phyloP scores from a whole-genome alignment of 2,113 vertebrate genomes.

The Amphiprion ocellaris region DNA sequence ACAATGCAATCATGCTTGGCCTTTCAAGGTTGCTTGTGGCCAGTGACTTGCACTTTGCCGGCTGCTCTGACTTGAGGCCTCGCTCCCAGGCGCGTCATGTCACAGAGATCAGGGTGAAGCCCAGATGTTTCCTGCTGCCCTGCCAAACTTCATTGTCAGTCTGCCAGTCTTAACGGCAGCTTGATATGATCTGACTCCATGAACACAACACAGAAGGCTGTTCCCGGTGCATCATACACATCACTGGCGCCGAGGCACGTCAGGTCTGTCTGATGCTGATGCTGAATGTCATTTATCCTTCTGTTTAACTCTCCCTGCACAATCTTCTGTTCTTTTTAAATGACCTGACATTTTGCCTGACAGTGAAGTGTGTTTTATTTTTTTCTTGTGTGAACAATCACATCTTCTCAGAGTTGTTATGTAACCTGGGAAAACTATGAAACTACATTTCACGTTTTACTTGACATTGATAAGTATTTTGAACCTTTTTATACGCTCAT shows the following conservation, averaged over 20 bases:
- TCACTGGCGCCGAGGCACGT: constrained; percentile 31
- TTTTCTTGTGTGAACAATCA: constrained; percentile 26
- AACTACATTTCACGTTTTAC: neutral
- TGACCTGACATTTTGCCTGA: constrained; percentile 55
- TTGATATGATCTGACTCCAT: constrained; percentile 71
- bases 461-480: too few relatives aligned
- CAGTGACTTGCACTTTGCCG: constrained; percentile 42
- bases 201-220: constrained; percentile 19
- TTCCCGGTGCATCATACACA: constrained; percentile 19
- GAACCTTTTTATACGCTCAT: neutral
- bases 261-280: constrained; percentile 63
- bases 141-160: constrained; percentile 65
- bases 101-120: constrained; percentile 72
- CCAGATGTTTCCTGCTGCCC: constrained; percentile 67
- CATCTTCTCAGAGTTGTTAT: constrained; percentile 1
- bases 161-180: constrained; percentile 58
- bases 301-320: constrained; percentile 37
- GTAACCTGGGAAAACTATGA: neutral
- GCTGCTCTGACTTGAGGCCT: constrained; percentile 52
- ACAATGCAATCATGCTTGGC: constrained; percentile 56
- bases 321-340: constrained; percentile 41
- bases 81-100: constrained; percentile 57
- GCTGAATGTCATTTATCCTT: constrained; percentile 62
- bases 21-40: constrained; percentile 61
- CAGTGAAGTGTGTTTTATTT: constrained; percentile 40